phyloP scores from a whole-genome alignment of 1,140 invertebrate genomes.

The Drosophila bipectinata region DNA sequence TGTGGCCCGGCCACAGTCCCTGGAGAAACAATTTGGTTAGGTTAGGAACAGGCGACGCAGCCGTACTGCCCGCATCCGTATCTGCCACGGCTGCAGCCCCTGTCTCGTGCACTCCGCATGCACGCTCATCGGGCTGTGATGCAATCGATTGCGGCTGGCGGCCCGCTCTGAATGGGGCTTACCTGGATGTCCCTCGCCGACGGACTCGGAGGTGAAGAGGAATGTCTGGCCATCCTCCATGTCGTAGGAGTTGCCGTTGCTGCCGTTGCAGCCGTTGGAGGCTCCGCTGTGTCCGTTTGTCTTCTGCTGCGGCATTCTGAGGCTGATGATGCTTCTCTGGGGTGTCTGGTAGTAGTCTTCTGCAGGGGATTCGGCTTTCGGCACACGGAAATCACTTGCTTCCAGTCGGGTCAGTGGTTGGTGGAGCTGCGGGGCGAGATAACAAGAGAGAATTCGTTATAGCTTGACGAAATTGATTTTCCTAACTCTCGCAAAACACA shows the following conservation, averaged over 20 bases:
- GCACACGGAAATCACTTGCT: conserved; percentile 6
- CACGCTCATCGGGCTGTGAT: conserved; percentile 9
- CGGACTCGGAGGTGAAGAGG: conserved; percentile 99
- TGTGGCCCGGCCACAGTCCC: conserved; percentile 11
- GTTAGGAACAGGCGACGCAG: conserved; percentile 39
- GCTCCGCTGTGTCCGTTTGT: conserved; percentile 65
- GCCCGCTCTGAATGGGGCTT: conserved; percentile 71
- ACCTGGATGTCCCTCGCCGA: conserved; percentile 99
- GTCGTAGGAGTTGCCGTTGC: conserved; percentile 88
- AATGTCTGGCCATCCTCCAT: conserved; percentile 94
- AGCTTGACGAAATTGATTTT: conserved; percentile 65
- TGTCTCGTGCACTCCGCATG: background rate
- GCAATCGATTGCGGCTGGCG: conserved; percentile 10
- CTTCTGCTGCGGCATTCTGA: conserved; percentile 81
- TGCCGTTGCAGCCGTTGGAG: conserved; percentile 87
- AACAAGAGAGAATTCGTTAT: conserved; percentile 17
- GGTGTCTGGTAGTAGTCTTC: conserved; percentile 12
- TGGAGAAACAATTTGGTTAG: conserved; percentile 34
- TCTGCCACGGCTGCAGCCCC: conserved; percentile 9
- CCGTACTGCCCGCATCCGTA: conserved; percentile 2
- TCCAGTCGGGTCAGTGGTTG: conserved; percentile 11
- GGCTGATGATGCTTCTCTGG: conserved; percentile 8
- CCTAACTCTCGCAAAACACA: conserved; percentile 27
- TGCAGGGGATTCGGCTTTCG: conserved; percentile 4
- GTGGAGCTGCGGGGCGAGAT: conserved; percentile 32